Conservation (phyloP, 2,797 vertebrate species). For the Sebastiscus tertius region DNA sequence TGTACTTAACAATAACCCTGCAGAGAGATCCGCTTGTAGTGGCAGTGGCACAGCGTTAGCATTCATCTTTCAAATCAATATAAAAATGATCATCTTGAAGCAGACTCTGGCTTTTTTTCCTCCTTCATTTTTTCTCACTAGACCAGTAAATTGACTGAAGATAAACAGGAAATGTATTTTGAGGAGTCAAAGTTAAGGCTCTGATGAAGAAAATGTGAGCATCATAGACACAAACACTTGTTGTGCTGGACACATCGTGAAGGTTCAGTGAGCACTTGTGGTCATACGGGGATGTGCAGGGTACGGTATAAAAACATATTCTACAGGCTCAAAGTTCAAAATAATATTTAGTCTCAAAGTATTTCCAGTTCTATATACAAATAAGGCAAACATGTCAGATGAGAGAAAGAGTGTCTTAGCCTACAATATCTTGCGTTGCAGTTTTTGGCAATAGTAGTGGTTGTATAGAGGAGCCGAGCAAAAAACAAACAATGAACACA, state of each 20-base stretch:
- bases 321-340: not conserved
- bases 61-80: not conserved
- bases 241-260: not conserved
- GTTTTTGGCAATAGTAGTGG: not conserved
- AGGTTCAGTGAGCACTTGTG: not conserved
- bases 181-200: not conserved
- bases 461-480: not conserved
- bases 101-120: not conserved
- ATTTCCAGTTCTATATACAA: not conserved
- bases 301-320: not conserved
- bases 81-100: not conserved
- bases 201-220: not conserved
- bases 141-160: not conserved
- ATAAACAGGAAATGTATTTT: not conserved
- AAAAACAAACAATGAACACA: not conserved
- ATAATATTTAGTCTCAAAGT: not conserved
- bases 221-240: not conserved
- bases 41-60: not conserved
- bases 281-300: not conserved
- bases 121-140: not conserved
- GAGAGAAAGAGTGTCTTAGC: not conserved
- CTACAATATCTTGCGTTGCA: not conserved
- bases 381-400: not conserved
- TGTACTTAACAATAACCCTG: not conserved
- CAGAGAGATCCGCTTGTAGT: not conserved